A percentile compares a stretch with the other conserved stretches of the same genome.
phyloP scores from a whole-genome alignment of 2,797 vertebrate species.

The Enteromius argenteus region DNA sequence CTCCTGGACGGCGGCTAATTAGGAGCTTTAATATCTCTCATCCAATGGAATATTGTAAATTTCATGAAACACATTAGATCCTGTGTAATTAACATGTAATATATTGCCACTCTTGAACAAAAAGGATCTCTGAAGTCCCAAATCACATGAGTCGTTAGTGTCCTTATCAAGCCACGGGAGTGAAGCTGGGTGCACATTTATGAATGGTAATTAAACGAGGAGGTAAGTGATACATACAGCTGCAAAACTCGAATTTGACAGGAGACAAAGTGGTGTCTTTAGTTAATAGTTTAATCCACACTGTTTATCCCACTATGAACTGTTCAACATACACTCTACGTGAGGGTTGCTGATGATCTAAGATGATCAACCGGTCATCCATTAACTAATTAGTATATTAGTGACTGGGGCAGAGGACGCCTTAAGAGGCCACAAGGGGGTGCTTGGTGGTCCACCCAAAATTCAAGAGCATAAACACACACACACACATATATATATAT shows the following conservation, averaged over 20 bases:
- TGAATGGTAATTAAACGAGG: constrained; percentile 69
- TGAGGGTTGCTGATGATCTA: neutral
- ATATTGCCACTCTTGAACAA: constrained; percentile 52
- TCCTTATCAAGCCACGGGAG: constrained; percentile 68
- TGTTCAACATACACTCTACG: neutral
- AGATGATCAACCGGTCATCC: neutral
- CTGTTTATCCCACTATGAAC: constrained; percentile 60
- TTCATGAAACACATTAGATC: constrained; percentile 69
- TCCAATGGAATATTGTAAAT: constrained; percentile 48
- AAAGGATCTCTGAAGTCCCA: constrained; percentile 62
- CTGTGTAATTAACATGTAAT: constrained; percentile 73
- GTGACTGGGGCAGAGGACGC: neutral
- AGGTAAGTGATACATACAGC: constrained; percentile 46
- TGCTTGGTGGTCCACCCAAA: neutral
- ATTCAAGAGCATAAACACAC: neutral
- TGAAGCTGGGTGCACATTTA: constrained; percentile 60
- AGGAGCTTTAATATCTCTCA: constrained; percentile 53
- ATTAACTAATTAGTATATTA: neutral
- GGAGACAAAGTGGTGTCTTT: constrained; percentile 52
- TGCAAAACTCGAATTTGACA: constrained; percentile 57
- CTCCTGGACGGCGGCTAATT: constrained; percentile 71
- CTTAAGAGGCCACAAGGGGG: neutral
- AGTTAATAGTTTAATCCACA: constrained; percentile 70
- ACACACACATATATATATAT: no score
- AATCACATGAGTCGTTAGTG: constrained; percentile 73